Base-by-base conservation (phyloP, 2,113 vertebrate species). In the Phrynocephalus versicolor region DNA sequence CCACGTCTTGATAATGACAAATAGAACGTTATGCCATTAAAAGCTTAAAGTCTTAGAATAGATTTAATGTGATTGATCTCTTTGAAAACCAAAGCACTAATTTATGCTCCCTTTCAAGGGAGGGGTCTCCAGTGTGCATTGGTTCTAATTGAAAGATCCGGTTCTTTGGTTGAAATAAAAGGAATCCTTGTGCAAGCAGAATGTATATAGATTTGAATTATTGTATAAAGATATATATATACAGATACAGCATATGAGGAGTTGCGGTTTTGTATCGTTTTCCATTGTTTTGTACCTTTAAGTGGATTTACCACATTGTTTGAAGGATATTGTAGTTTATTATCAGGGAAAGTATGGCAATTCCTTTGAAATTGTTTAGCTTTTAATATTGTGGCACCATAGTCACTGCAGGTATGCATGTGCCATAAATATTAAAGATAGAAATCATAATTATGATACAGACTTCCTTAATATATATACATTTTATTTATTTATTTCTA, bases 401-500 rank as follows among this genome's bases (percentile, higher is more conserved):
- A 79, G n/a, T 1, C 7, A 57, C 39, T 41, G 27, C 64, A 78
- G 30, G 58, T 77, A 37, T 35, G 27, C 30, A 57, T 27, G 6
- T 30, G 2, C 25, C 60, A 5, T 2, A 75, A n/a, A 62, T 75
- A 45, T 76, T 33, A 23, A 33, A 30, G 72, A n/a, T 27, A 39
- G 19, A 64, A 15, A 12, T 23, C 65, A 71, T 41, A 57, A 58
- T 58, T 23, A 21, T 60, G 45, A 57, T 60, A 39, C n/a, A 41
- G 21, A 74, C 23, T 18, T 23, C 5, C 45, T 51, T 51, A 25
- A 23, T 77, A 14, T 75, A n/a, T 35, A 33, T 27, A 74, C 57
- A 27, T 1, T 51, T 7, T 33, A 16, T 73, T 57, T 91, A 83
- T 90, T 89, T 82, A 35, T 51, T 55, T 85, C 84, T 30, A 9